A percentile compares a stretch with the other conserved stretches of the same genome.
phyloP scores from a whole-genome alignment of 2,888 invertebrate genomes.

The Linnaemya tessellans region DNA sequence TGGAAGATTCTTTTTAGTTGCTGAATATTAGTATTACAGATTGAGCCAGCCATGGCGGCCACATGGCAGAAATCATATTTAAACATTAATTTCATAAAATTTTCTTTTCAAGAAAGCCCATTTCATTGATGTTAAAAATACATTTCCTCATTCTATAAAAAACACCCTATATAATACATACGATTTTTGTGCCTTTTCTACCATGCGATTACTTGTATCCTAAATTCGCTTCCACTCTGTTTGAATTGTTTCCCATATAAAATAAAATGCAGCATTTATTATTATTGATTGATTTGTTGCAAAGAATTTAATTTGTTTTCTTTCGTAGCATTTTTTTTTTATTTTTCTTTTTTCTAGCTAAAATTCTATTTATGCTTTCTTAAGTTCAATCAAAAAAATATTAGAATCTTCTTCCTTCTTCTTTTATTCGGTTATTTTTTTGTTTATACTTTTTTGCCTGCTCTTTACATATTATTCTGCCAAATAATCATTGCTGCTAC shows the following conservation, averaged over 20 bases:
- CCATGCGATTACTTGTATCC: neutral
- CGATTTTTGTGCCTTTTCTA: no score
- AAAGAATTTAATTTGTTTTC: neutral
- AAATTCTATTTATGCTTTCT: conserved; percentile 28
- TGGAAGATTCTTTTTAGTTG: no score
- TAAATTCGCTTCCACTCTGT: neutral
- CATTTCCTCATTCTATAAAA: no score
- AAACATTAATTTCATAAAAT: no score
- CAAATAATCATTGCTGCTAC: conserved; percentile 30
- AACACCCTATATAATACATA: no score
- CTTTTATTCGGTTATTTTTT: neutral
- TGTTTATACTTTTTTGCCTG: conserved; percentile 1
- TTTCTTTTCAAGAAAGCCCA: no score
- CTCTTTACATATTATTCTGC: neutral
- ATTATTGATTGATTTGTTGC: conserved; percentile 41
- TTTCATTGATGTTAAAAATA: no score
- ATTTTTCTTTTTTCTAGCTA: no score
- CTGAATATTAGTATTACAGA: no score
- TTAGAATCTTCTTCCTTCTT: conserved; percentile 11
- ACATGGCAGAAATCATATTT: no score
- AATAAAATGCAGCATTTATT: neutral
- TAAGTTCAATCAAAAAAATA: conserved; percentile 49
- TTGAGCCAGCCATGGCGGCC: no score
- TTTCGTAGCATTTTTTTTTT: neutral
- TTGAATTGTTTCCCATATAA: neutral